These are phyloP conservation scores for Rhopilema esculentum DNA, from an alignment of 30 jellyfish, hydroid and myxozoan genomes.

Conservation along the genomic window DNA sequence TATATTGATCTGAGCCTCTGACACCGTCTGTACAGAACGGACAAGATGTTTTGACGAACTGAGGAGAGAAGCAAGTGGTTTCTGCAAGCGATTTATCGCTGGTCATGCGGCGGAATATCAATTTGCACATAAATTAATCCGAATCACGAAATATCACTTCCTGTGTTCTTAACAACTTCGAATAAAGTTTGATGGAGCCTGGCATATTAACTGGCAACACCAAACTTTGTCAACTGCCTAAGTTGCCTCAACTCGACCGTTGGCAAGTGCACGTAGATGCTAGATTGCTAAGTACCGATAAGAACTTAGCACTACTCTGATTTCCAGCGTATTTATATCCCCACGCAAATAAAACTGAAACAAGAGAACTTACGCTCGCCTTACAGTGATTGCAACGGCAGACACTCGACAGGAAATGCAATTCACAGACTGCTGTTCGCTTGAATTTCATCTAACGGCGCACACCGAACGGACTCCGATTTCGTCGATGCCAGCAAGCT, in stretches of 20 bases:
- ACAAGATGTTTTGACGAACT: background rate
- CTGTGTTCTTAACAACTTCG: slow-evolving; percentile 9
- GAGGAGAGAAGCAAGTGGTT: background rate
- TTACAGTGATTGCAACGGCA: slow-evolving; percentile 49
- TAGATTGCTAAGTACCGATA: background rate
- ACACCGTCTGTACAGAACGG: background rate
- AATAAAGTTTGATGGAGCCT: background rate
- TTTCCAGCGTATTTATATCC: slow-evolving; percentile 68
- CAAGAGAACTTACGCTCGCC: slow-evolving; percentile 66
- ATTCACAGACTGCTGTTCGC: slow-evolving; percentile 26
- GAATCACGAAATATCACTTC: slow-evolving; percentile 26
- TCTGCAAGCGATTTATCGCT: background rate
- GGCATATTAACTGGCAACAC: background rate
- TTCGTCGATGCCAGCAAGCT: background rate
- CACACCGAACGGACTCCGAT: slow-evolving; percentile 4
- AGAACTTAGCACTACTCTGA: slow-evolving; percentile 10
- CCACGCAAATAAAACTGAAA: slow-evolving; percentile 68
- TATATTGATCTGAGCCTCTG: background rate
- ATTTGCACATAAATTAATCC: slow-evolving; percentile 15
- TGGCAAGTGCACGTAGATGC: background rate
- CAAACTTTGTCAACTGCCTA: background rate
- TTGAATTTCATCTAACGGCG: background rate
- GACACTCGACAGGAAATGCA: slow-evolving; percentile 63
- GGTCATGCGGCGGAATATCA: slow-evolving; percentile 40
- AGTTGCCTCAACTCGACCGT: background rate